phyloP scores from a whole-genome alignment of 1,140 invertebrate genomes.

The Acromyrmex echinatior region DNA sequence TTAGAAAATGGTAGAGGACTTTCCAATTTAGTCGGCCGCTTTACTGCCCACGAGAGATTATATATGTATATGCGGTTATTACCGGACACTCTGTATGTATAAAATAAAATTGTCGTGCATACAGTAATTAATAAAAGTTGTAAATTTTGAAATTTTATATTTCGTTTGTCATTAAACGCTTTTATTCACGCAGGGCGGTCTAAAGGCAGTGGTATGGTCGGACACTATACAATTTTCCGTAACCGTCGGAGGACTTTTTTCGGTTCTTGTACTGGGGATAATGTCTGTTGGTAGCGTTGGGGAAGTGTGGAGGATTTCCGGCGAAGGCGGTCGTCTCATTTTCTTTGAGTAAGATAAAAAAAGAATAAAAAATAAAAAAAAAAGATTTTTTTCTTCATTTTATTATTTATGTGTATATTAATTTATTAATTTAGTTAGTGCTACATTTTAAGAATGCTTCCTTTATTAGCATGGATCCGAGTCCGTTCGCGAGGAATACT shows the following conservation, averaged over 20 bases:
- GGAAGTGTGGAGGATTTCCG: conserved; percentile 74
- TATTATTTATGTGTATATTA: conserved; percentile 5
- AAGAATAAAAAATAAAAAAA: too few relatives aligned
- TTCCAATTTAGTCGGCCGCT: too few relatives aligned
- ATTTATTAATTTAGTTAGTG: too few relatives aligned
- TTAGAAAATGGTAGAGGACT: too few relatives aligned
- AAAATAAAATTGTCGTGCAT: too few relatives aligned
- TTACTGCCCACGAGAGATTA: too few relatives aligned
- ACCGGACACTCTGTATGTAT: too few relatives aligned
- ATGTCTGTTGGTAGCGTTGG: conserved; percentile 89
- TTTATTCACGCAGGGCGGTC: conserved; percentile 87
- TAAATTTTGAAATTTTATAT: not conserved
- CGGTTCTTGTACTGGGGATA: conserved; percentile 89
- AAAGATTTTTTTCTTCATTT: not conserved
- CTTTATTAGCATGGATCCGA: conserved; percentile 86
- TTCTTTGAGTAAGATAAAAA: conserved; percentile 77
- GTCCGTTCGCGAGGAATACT: conserved; percentile 88
- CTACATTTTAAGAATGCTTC: not conserved
- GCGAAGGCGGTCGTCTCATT: conserved; percentile 75
- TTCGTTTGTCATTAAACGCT: not conserved
- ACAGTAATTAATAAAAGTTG: not conserved
- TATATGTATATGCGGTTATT: too few relatives aligned
- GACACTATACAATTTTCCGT: conserved; percentile 90
- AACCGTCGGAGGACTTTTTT: conserved; percentile 89
- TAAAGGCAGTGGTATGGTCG: conserved; percentile 92